A percentile compares a stretch with the other conserved stretches of the same genome.
Evolutionary conservation across 2,888 invertebrate species (phyloP).

Genomic region (Schizotus pectinicornis): DNA sequence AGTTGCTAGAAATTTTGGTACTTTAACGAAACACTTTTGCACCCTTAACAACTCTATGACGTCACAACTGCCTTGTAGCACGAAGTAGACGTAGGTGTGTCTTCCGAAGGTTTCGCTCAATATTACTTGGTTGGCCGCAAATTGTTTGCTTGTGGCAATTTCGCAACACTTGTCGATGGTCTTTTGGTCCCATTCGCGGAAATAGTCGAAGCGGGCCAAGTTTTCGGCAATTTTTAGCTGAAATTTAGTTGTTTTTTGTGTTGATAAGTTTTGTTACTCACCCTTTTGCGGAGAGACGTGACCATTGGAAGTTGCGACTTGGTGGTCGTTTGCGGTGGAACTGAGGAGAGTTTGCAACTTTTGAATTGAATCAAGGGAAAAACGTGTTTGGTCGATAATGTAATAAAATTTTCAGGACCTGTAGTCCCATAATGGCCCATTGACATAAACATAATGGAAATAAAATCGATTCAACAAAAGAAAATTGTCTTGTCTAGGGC

Average conservation of each 20-base stretch:
- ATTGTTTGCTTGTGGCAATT: slow-evolving; percentile 12
- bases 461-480: slow-evolving; percentile 9
- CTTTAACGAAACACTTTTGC: slow-evolving; percentile 10
- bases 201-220: slow-evolving; percentile 10
- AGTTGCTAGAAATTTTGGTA: background rate
- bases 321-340: background rate
- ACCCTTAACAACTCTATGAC: slow-evolving; percentile 11
- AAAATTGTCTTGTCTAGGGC: slow-evolving; percentile 9
- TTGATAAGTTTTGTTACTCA: too few relatives aligned
- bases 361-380: slow-evolving; percentile 13
- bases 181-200: slow-evolving; percentile 10
- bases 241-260: too few relatives aligned
- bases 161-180: slow-evolving; percentile 15
- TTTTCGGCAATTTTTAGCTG: background rate
- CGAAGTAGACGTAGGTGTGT: slow-evolving; percentile 16
- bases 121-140: slow-evolving; percentile 7
- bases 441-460: slow-evolving; percentile 12
- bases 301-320: background rate
- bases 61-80: slow-evolving; percentile 14
- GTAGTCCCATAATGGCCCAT: slow-evolving; percentile 10
- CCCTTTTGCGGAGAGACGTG: background rate
- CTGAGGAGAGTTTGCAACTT: background rate
- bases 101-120: slow-evolving; percentile 6
- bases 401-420: slow-evolving; percentile 16
- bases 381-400: slow-evolving; percentile 23